Base-by-base conservation (phyloP, 2,888 invertebrate genomes). In the Nymphalis urticae region DNA sequence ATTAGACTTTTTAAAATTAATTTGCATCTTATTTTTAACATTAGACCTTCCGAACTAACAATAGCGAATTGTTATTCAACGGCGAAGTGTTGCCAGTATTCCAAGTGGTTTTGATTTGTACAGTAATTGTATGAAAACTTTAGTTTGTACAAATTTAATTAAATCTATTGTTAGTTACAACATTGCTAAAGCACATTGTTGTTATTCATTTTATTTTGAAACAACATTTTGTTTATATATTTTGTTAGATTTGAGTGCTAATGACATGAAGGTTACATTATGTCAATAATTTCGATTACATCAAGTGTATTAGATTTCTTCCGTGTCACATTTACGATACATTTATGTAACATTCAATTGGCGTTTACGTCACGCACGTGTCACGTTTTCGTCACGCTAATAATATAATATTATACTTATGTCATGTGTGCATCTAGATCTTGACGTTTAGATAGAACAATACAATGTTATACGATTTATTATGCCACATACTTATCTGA, bases 341-440 rank as follows among this genome's bases (percentile, higher is more conserved):
- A 36, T 19, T 58, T 42, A 42, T 42, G 58, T 58, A 19, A 58
- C 58, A 58, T 58, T 58, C 58, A 58, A 58, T 58, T 36, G 58
- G 27, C 42, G 19, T 42, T 58, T 36, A 58, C 19, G 42, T 58
- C 58, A 58, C 42, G 42, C 27, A 7, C 19, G 42, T 58, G 58
- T 58, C 58, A 58, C n/a, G 19, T 58, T 42, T n/a, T 3, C 13
- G 58, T 58, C 58, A 58, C 13, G 19, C 58, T 42, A 13, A 36
- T 19, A 50, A 50, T 42, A 58, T 58, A 21, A 58, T 19, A 42
- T 21, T 58, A 42, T 58, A 58, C 42, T 58, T 58, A 42, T 13
- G 58, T 58, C 42, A 58, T 36, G 19, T 6, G 19, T 42, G 36
- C 58, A 58, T 36, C 42, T 32, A 32, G n/a, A 32, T 32, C 9